Conservation (phyloP, 2,113 vertebrate genomes). For the Eudyptes chrysolophus region DNA sequence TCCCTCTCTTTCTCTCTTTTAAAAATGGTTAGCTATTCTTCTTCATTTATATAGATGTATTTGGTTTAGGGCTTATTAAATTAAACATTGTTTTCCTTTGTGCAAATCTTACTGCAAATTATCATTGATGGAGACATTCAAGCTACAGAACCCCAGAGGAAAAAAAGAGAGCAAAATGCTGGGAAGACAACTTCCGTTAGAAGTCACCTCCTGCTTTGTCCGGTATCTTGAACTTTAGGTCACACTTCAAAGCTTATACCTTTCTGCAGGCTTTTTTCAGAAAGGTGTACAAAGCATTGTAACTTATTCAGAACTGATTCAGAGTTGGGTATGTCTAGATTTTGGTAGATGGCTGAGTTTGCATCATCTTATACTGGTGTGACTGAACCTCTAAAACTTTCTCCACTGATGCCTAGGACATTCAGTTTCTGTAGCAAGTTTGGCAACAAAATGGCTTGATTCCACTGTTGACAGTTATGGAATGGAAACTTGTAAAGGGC, state of each 20-base stretch:
- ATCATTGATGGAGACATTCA: neutral
- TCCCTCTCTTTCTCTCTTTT: neutral
- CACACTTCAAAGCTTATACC: neutral
- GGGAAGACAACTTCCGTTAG: neutral
- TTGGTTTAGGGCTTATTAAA: neutral
- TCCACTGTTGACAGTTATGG: neutral
- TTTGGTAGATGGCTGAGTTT: neutral
- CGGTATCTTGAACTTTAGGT: neutral
- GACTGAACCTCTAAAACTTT: neutral
- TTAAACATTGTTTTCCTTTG: neutral
- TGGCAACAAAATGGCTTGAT: neutral
- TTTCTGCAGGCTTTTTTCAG: neutral
- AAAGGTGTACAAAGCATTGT: neutral
- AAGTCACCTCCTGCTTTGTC: neutral
- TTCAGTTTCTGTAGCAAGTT: neutral
- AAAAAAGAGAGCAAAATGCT: neutral
- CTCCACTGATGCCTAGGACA: fast-evolving
- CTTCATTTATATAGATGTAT: neutral
- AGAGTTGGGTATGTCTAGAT: neutral
- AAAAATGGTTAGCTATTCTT: neutral
- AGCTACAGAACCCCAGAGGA: neutral
- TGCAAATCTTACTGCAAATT: neutral
- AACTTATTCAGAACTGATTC: neutral
- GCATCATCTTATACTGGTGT: neutral
- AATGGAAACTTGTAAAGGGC: neutral